These are phyloP conservation scores for Drosophila yakuba DNA, from an alignment of 1,140 invertebrate species.

Conservation along the genomic window DNA sequence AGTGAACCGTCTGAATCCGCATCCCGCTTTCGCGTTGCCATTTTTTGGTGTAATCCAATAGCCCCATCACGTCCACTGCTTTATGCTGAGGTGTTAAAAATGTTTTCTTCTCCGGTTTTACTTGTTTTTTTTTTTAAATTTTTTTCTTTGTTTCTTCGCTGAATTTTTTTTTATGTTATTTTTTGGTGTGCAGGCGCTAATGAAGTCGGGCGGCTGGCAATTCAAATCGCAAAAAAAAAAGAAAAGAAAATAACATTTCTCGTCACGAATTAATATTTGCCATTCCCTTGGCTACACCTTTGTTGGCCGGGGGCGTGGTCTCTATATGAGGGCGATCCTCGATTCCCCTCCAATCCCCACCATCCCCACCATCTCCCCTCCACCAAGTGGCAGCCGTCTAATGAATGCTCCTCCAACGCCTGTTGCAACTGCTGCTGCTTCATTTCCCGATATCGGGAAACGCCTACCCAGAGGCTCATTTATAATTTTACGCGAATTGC, in stretches of 20 bases:
- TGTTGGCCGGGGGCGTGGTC: neutral
- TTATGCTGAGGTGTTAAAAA: constrained; percentile 67
- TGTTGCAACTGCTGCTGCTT: constrained; percentile 49
- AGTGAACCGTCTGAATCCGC: constrained; percentile 37
- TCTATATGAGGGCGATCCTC: neutral
- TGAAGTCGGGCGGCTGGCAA: constrained; percentile 54
- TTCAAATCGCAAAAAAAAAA: constrained; percentile 45
- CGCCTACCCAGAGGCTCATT: constrained; percentile 70
- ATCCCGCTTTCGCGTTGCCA: neutral
- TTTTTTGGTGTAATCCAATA: constrained; percentile 69
- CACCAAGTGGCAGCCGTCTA: constrained; percentile 45
- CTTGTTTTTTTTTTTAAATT: constrained; percentile 3
- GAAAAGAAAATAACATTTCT: constrained; percentile 39
- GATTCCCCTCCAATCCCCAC: no score
- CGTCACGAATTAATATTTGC: constrained; percentile 77
- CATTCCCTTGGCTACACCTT: neutral
- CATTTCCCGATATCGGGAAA: constrained; percentile 72
- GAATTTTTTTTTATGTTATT: neutral
- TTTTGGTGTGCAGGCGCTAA: constrained; percentile 50
- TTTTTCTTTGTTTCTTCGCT: neutral
- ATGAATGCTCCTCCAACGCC: constrained; percentile 73
- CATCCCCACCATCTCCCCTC: neutral
- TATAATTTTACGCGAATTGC: constrained; percentile 73
- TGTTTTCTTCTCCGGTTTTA: constrained; percentile 9
- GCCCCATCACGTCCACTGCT: constrained; percentile 65